Evolutionary conservation across 2,888 invertebrate genomes (phyloP).

Genomic region (Diploptera punctata): DNA sequence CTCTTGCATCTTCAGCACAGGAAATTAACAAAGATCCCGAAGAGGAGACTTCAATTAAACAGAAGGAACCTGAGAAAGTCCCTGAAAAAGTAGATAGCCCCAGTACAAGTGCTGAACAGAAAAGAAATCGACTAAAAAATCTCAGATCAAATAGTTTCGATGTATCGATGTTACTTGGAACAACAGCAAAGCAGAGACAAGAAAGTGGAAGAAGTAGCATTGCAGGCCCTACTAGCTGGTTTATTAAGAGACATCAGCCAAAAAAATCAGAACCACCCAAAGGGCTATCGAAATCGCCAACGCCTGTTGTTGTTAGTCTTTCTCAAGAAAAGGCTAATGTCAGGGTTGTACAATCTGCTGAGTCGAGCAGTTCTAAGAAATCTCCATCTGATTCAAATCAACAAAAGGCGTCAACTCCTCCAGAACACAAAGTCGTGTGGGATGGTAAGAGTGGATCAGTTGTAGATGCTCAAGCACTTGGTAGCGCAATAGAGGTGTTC

Average conservation of each 20-base stretch:
- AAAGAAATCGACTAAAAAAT: conserved; percentile 66
- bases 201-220: conserved; percentile 47
- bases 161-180: conserved; percentile 71
- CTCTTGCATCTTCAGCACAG: conserved; percentile 80
- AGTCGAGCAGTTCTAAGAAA: background rate
- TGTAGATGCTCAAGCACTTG: conserved; percentile 80
- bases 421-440: conserved; percentile 69
- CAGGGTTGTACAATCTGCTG: background rate
- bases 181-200: conserved; percentile 53
- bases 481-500: conserved; percentile 85
- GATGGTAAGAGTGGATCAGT: conserved; percentile 78
- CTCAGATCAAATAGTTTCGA: conserved; percentile 87
- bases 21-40: conserved; percentile 69
- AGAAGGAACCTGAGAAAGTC: conserved; percentile 44
- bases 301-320: conserved; percentile 57
- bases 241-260: conserved; percentile 78
- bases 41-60: conserved; percentile 35
- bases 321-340: conserved; percentile 68
- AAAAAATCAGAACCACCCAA: conserved; percentile 55
- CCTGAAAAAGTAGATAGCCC: conserved; percentile 7
- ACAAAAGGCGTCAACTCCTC: background rate
- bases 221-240: conserved; percentile 72
- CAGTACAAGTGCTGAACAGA: conserved; percentile 54
- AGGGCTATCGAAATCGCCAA: conserved; percentile 50
- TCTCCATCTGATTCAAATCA: background rate